phyloP scores from a whole-genome alignment of 2,113 vertebrate genomes.

The Thymallus thymallus region DNA sequence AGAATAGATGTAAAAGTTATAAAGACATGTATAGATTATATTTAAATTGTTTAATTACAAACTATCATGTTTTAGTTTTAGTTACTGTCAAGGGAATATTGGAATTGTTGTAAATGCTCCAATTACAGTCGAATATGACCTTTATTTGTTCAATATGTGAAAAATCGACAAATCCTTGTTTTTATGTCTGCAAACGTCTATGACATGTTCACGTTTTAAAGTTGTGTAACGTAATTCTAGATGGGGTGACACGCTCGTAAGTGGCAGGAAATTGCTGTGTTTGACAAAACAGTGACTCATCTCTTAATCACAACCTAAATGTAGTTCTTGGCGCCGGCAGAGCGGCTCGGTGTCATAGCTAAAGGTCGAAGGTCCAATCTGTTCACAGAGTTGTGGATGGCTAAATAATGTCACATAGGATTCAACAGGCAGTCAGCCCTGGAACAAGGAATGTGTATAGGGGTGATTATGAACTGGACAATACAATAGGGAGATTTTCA shows the following conservation, averaged over 20 bases:
- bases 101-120: constrained; percentile 32
- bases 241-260: constrained; percentile 30
- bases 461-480: constrained; percentile 28
- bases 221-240: constrained; percentile 21
- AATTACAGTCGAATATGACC: constrained; percentile 2
- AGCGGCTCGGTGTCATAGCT: constrained; percentile 26
- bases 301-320: constrained; percentile 37
- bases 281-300: constrained; percentile 61
- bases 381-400: constrained; percentile 17
- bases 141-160: constrained; percentile 7
- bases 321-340: constrained; percentile 51
- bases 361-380: constrained; percentile 59
- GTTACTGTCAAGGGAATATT: not conserved
- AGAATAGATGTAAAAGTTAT: too few relatives aligned
- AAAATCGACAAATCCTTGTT: constrained; percentile 10
- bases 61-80: constrained; percentile 19
- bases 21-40: not conserved
- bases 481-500: constrained; percentile 38
- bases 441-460: constrained; percentile 11
- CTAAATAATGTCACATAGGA: constrained; percentile 19
- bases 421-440: constrained; percentile 17
- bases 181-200: not conserved
- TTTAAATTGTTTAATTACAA: not conserved
- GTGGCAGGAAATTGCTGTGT: constrained; percentile 51
- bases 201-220: constrained; percentile 1